phyloP scores from a whole-genome alignment of 2,888 invertebrate species.

The Linnaemya tessellans region DNA sequence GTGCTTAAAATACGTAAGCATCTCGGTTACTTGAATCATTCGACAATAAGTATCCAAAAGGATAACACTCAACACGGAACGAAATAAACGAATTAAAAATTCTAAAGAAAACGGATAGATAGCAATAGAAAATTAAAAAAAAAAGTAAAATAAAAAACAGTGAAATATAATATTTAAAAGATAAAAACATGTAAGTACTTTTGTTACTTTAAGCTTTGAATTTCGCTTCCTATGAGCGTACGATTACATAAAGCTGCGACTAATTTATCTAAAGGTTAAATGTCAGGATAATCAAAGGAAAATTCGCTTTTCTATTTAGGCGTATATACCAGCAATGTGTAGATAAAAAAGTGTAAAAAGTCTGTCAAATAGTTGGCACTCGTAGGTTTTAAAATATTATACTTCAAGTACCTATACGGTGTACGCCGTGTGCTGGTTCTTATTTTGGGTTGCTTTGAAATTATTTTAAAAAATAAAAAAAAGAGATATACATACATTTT shows the following conservation, averaged over 20 bases:
- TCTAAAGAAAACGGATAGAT: slow-evolving; percentile 34
- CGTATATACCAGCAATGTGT: not conserved
- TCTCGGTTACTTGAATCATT: slow-evolving; percentile 61
- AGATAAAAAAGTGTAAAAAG: slow-evolving; percentile 9
- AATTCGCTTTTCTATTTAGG: not conserved
- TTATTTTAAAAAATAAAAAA: not conserved
- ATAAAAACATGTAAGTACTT: slow-evolving; percentile 54
- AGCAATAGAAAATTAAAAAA: not conserved
- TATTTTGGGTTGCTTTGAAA: not conserved
- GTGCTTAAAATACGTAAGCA: slow-evolving; percentile 68
- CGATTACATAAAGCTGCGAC: slow-evolving; percentile 44
- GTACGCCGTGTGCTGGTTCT: not conserved
- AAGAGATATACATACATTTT: not conserved
- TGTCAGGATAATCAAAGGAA: slow-evolving; percentile 36
- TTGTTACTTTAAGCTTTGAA: not conserved
- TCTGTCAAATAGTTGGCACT: not conserved
- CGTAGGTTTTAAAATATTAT: not conserved
- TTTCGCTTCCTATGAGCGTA: not conserved
- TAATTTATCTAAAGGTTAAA: slow-evolving; percentile 57
- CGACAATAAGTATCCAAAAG: slow-evolving; percentile 72
- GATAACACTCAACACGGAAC: slow-evolving; percentile 63
- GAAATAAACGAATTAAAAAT: slow-evolving; percentile 31
- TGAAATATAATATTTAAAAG: slow-evolving; percentile 17
- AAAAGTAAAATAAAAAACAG: slow-evolving; percentile 5
- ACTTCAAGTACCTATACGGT: not conserved